Evolutionary conservation across 2,888 invertebrate species (phyloP), one percentile per base, ranked within the genome.

Genomic region (Agrotis exclamationis): DNA sequence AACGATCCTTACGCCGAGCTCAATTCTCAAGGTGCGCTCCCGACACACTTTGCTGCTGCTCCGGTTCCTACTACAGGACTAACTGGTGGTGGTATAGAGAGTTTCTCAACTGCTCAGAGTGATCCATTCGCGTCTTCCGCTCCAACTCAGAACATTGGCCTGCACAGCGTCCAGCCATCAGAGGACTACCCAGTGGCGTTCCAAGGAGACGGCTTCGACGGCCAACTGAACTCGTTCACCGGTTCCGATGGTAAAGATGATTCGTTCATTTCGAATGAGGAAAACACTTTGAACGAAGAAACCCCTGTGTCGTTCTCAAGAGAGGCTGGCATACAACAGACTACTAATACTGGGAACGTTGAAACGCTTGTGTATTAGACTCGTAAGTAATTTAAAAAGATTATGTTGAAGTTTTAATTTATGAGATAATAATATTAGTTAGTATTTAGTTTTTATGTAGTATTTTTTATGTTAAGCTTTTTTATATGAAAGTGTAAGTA

Each of bases 261-360:
- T 13, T 85, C 87, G 2, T 89, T 87, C 56, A 74, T 87, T 45
- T 74, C 90, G 1, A 88, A 86, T 70, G 93, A 91, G 50, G 86
- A 88, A 14, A 85, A 86, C 14, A 78, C 77, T 48, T 69, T 87
- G 16, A 83, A 81, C 24, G 90, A 91, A 63, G 91, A 94, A 28
- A 85, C 87, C 2, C 93, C 96, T 13, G 89, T 94, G 13, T 85
- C 93, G 2, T 93, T 93, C 85, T 86, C 92, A 20, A 89, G 96
- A 82, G 92, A 94, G 76, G 93, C 95, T 74, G 94, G 96, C 33
- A 88, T 96, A 82, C 93, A 95, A 71, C 92, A 94, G 18, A 82
- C 87, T n/a, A 84, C 92, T 0, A 93, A 93, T 3, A 95, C 94
- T 2, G 95, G 93, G 7, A 94, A 92, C 3, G 81, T 93, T 18